Conservation (phyloP, 2,113 vertebrate species). For the Megaptera novaeangliae region DNA sequence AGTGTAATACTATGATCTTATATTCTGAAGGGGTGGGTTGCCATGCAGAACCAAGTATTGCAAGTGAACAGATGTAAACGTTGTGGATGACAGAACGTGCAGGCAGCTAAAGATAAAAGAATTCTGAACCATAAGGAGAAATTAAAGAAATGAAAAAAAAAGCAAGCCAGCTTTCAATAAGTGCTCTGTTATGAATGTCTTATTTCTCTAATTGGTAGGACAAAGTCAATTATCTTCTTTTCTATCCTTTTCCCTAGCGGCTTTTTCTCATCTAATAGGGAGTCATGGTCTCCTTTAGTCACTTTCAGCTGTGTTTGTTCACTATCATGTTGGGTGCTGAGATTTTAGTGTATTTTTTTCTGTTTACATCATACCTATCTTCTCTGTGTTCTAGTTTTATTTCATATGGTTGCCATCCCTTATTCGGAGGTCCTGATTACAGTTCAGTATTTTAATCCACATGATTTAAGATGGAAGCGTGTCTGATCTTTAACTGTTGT, state of each 20-base stretch:
- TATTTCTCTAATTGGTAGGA: conserved; percentile 19
- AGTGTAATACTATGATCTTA: background rate
- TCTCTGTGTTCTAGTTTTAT: background rate
- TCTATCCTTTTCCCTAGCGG: background rate
- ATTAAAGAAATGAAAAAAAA: background rate
- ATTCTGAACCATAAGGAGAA: background rate
- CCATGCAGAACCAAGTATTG: background rate
- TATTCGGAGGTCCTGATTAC: background rate
- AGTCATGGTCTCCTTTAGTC: background rate
- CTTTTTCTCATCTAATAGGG: background rate
- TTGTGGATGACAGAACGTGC: background rate
- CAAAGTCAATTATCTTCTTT: conserved; percentile 26
- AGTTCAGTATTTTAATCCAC: background rate
- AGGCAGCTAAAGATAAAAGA: background rate
- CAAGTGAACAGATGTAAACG: conserved; percentile 4
- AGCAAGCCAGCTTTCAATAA: background rate
- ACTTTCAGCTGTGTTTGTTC: background rate
- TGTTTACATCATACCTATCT: background rate
- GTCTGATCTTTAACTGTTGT: background rate
- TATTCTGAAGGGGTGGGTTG: background rate
- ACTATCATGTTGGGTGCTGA: background rate
- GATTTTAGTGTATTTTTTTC: background rate
- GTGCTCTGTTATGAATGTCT: background rate
- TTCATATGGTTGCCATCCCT: background rate
- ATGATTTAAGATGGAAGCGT: background rate